Evolutionary conservation across 2,113 vertebrate species (phyloP), one percentile per base, ranked within the genome.

Genomic region (Coptodon rendalli): DNA sequence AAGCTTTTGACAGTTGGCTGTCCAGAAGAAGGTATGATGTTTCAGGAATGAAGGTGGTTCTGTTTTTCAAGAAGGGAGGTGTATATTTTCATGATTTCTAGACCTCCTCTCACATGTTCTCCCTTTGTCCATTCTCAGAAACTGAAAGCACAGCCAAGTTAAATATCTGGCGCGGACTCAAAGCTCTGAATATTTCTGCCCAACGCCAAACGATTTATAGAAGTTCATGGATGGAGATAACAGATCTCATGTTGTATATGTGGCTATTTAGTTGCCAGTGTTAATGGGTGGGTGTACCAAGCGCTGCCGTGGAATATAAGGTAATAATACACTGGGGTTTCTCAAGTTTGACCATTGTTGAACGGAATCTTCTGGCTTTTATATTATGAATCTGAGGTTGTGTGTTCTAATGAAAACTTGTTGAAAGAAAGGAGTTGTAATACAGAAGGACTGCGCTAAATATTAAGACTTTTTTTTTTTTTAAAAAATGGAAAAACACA

Each of bases 91-190:
- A 78, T 50, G 83, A 80, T 91, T 85, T 59, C 54, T 14, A 14
- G 34, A 22, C 80, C 78, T 91, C 61, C 59, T 71, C 83, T 87
- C 57, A 91, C 27, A 68, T 80, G 66, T 86, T 88, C 86, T 34
- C 54, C 86, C 53, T 93, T 86, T 76, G 78, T 87, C 83, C 84
- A 24, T 24, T 83, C 86, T 86, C 81, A 43, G 48, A 83, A 83
- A 86, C 71, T 50, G 82, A 89, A 90, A 90, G 81, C 68, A 4
- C 63, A 87, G 94, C 93, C 92, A 94, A 95, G 83, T 86, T 84
- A 92, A 96, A 95, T 94, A 94, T 91, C 90, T 94, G 92, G 82
- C 88, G 24, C 63, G 85, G 89, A 90, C 87, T 95, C 86, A 90
- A 91, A 93, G 92, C 82, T 85, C 71, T 4, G 87, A 90, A 84